Evolutionary conservation across 2,888 invertebrate species (phyloP), one percentile per base, ranked within the genome.

Genomic region (Pachycephus smyrnensis): DNA sequence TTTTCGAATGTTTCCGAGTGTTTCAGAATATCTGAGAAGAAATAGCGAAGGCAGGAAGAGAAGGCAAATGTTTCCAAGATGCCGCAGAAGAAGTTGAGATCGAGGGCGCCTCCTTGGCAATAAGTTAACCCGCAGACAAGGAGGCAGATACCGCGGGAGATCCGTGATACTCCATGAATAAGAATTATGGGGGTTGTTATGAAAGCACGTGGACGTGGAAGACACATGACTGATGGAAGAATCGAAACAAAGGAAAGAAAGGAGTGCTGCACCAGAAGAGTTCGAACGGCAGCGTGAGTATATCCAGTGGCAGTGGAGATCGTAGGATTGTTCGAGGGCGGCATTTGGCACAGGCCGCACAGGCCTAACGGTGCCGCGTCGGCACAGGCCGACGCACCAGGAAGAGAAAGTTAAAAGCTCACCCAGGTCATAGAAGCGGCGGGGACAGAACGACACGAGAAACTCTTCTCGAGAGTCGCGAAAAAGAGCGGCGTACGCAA

Each of bases 91-190:
- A 40, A 40, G 6, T 6, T 40, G 40, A 6, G 40, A 15, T 40
- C 40, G 15, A 40, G 6, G 40, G 75, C 71, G 76, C 75, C 71
- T 78, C 82, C 75, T 82, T 75, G 81, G 82, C 83, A 80, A 87
- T 86, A 87, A 86, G 84, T 88, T 86, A 86, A 85, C 84, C 81
- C 81, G 80, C 78, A 82, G 84, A 87, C 84, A 81, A 78, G 80
- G 73, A 75, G 75, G 80, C 40, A 80, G 80, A 75, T 79, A 80
- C 75, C 75, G 76, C 69, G 73, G 6, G 40, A 40, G 15, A 1
- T 15, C 15, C 36, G 71, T 74, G 73, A 71, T 78, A 77, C 75
- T 69, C 36, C 82, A 80, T 80, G 82, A 86, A 88, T 86, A 86
- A 87, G 84, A 85, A 86, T 85, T 83, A 83, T 84, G 82, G 81